Conservation (phyloP, 2,888 invertebrate species). For the Cerceris rybyensis region DNA sequence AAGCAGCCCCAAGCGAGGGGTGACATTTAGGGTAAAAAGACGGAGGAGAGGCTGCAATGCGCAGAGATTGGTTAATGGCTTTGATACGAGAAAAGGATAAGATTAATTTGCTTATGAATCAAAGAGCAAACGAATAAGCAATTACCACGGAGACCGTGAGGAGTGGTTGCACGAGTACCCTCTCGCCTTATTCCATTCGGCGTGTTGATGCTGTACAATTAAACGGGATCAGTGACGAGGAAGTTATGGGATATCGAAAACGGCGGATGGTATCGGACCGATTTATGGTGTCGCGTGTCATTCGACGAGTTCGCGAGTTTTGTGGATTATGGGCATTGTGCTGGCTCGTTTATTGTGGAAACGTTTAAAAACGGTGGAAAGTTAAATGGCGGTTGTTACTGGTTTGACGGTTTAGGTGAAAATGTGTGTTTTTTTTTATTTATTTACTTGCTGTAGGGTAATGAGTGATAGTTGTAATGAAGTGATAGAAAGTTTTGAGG, state of each 20-base stretch:
- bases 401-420: too few relatives aligned
- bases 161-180: slow-evolving; percentile 53
- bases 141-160: slow-evolving; percentile 65
- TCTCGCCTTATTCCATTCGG: slow-evolving; percentile 36
- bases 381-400: too few relatives aligned
- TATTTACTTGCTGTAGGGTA: too few relatives aligned
- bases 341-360: background rate
- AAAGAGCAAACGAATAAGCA: slow-evolving; percentile 75
- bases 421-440: too few relatives aligned
- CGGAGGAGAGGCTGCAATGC: slow-evolving; percentile 55
- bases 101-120: slow-evolving; percentile 76
- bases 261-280: background rate
- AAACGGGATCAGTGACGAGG: slow-evolving; percentile 19
- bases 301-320: background rate
- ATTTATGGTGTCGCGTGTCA: background rate
- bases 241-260: slow-evolving; percentile 2
- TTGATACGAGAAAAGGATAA: slow-evolving; percentile 77
- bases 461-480: too few relatives aligned
- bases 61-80: slow-evolving; percentile 76
- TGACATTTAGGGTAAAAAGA: slow-evolving; percentile 72
- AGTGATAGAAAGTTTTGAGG: too few relatives aligned
- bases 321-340: too few relatives aligned
- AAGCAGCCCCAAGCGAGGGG: slow-evolving; percentile 63
- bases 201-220: slow-evolving; percentile 32
- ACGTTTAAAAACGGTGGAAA: background rate